Base-by-base conservation (phyloP, 1,140 invertebrate species). In the Sitophilus oryzae region DNA sequence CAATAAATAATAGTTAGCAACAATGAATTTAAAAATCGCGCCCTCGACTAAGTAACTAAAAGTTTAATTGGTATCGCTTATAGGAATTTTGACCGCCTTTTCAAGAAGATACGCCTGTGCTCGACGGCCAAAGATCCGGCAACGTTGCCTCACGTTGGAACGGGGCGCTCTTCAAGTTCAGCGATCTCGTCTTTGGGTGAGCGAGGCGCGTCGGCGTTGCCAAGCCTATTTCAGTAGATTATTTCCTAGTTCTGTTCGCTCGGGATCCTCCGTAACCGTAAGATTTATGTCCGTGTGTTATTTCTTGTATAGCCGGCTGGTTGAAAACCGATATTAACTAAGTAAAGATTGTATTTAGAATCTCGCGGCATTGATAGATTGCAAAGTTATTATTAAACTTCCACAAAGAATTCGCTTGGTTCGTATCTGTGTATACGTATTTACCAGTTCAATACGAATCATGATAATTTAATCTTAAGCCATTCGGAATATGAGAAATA, bases 161-260 rank as follows among this genome's bases (percentile, higher is more conserved):
- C n/a, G 51, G 38, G n/a, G 42, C 43, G 51, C 43, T 25, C 35
- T 41, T 30, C 49, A 53, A 53, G 51, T 53, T 53, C 51, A 53
- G 41, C 51, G 51, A 53, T 53, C 51, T 53, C 51, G 41, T 53
- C 51, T 53, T 53, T 37, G 51, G 42, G 43, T 20, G 43, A 25
- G 40, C 20, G 40, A n/a, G 16, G 9, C n/a, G n/a, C 22, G 23
- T 40, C 51, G 34, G 14, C 30, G 51, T 53, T 53, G 51, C 43
- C 51, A 10, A 25, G 9, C 11, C 5, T 45, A 11, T 9, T 6
- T 42, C 6, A 42, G 18, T 9, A 19, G 8, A 42, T 42, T 42
- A 6, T 19, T 20, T 42, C 6, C 9, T 6, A 20, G 5, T 42
- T 14, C n/a, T n/a, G n/a, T n/a, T n/a, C n/a, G n/a, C n/a, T n/a